phyloP scores from a whole-genome alignment of 2,888 invertebrate species.

The Apodemia hepburni region DNA sequence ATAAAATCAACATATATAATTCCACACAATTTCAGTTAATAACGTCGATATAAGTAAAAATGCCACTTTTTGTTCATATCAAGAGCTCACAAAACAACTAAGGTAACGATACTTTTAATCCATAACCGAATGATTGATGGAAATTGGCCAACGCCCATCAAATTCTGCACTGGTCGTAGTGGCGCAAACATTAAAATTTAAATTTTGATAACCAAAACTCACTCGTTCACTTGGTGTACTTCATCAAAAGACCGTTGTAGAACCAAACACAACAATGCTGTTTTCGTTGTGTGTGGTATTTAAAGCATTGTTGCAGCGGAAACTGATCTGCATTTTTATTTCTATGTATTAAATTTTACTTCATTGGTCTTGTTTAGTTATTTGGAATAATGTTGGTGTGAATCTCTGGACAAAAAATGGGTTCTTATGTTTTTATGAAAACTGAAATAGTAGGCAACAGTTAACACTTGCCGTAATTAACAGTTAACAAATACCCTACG shows the following conservation, averaged over 20 bases:
- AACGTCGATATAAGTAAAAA: conserved; percentile 21
- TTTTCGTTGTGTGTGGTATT: conserved; percentile 27
- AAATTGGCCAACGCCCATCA: conserved; percentile 34
- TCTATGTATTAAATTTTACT: not conserved
- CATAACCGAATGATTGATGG: conserved; percentile 32
- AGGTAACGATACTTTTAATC: conserved; percentile 26
- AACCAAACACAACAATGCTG: conserved; percentile 36
- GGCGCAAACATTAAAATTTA: conserved; percentile 35
- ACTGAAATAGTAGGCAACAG: no score
- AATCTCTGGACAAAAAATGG: no score
- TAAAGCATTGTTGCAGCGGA: conserved; percentile 20
- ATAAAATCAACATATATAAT: conserved; percentile 3
- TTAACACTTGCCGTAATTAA: no score
- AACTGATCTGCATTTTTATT: not conserved
- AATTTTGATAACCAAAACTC: conserved; percentile 38
- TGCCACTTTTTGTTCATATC: conserved; percentile 27
- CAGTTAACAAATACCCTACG: no score
- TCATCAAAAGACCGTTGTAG: conserved; percentile 36
- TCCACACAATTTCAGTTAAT: conserved; percentile 1
- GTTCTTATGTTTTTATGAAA: no score
- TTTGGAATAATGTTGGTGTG: not conserved
- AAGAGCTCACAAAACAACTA: conserved; percentile 27
- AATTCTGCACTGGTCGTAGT: conserved; percentile 28
- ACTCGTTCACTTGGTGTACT: conserved; percentile 35
- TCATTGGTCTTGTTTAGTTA: not conserved